Evolutionary conservation across 2,113 vertebrate genomes (phyloP).

Genomic region (Sceloporus undulatus): DNA sequence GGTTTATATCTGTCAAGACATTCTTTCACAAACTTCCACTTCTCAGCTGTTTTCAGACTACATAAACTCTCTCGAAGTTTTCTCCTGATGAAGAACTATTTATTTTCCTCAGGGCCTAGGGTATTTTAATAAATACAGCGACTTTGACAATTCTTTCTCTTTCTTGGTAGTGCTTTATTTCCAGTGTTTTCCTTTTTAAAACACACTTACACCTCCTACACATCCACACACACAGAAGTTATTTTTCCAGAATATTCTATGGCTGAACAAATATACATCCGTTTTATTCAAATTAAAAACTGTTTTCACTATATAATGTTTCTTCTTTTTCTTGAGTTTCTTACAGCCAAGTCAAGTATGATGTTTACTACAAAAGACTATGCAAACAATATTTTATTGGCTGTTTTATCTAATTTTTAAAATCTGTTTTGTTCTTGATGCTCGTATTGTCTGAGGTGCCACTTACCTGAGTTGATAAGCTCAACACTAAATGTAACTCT

Average conservation of each 20-base stretch:
- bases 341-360: neutral
- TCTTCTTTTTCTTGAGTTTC: neutral
- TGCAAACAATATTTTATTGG: neutral
- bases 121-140: neutral
- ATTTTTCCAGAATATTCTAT: neutral
- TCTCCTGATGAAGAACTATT: too few species aligned
- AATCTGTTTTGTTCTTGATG: neutral
- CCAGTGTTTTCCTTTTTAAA: neutral
- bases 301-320: too few species aligned
- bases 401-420: neutral
- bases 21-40: too few species aligned
- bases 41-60: too few species aligned
- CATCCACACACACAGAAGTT: neutral
- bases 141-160: neutral
- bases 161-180: too few species aligned
- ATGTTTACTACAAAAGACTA: neutral
- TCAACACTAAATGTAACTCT: neutral
- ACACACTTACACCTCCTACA: neutral
- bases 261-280: neutral
- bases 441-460: neutral
- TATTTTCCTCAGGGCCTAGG: too few species aligned
- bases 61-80: too few species aligned
- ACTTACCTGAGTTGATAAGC: neutral
- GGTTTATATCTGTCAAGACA: neutral
- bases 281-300: neutral